phyloP scores from a whole-genome alignment of 2,888 invertebrate genomes.

The Atherix ibis region DNA sequence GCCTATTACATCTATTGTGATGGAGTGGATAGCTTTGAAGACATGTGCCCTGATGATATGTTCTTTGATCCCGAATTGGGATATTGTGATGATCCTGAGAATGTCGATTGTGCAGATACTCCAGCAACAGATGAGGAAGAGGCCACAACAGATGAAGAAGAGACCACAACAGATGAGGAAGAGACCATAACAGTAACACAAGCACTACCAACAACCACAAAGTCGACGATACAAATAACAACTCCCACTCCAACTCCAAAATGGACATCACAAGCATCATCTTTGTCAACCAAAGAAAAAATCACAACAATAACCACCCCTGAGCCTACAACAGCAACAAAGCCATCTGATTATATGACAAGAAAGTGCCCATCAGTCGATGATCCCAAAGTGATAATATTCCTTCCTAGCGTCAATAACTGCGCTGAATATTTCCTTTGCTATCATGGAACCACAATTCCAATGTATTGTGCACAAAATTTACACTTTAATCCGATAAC shows the following conservation, averaged over 20 bases:
- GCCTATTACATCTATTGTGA: background rate
- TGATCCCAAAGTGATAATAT: conserved; percentile 16
- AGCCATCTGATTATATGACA: background rate
- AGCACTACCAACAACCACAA: background rate
- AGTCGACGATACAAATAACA: background rate
- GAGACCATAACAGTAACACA: background rate
- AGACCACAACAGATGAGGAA: background rate
- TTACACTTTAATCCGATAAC: conserved; percentile 21
- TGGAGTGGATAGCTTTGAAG: background rate
- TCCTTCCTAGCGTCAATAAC: conserved; percentile 18
- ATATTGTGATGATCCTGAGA: background rate
- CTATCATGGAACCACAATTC: conserved; percentile 17
- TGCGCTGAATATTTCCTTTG: conserved; percentile 25
- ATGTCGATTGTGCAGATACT: background rate
- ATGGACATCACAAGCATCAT: background rate
- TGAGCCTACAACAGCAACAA: background rate
- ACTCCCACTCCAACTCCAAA: background rate
- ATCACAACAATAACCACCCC: background rate
- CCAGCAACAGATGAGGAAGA: background rate
- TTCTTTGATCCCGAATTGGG: background rate
- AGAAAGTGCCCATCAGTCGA: conserved; percentile 18
- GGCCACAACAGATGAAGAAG: background rate
- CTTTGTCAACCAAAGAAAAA: background rate
- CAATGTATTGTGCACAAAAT: conserved; percentile 21
- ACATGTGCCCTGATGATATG: background rate